A percentile compares a stretch with the other conserved stretches of the same genome.
Evolutionary conservation across 1,140 invertebrate genomes (phyloP).

Genomic region (Telenomus remus): DNA sequence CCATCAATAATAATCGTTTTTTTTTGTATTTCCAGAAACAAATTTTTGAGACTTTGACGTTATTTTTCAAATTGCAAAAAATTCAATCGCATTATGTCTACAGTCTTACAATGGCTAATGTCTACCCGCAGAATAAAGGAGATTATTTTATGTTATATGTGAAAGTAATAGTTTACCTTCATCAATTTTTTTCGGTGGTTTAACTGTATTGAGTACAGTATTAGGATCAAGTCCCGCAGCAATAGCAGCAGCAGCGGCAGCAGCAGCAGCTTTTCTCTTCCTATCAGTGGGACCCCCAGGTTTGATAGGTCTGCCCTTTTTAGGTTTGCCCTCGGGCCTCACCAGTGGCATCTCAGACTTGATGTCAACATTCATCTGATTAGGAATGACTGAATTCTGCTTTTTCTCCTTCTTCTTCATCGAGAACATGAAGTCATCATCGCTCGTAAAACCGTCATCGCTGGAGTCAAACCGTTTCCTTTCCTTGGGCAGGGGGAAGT

Average conservation of each 20-base stretch:
- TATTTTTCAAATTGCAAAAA: too few species aligned
- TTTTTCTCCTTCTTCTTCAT: slow-evolving; percentile 70
- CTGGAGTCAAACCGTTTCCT: slow-evolving; percentile 82
- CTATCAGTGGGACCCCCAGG: slow-evolving; percentile 72
- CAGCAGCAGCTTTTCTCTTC: slow-evolving; percentile 75
- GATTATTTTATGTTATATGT: slow-evolving; percentile 1
- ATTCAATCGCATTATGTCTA: too few species aligned
- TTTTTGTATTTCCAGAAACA: too few species aligned
- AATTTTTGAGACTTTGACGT: too few species aligned
- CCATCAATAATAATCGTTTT: too few species aligned
- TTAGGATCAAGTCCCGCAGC: slow-evolving; percentile 51
- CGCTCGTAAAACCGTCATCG: slow-evolving; percentile 80
- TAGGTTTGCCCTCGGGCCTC: slow-evolving; percentile 63
- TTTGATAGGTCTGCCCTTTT: slow-evolving; percentile 73
- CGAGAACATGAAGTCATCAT: slow-evolving; percentile 80
- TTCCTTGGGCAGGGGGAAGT: slow-evolving; percentile 84
- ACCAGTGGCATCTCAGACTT: slow-evolving; percentile 49
- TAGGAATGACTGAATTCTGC: slow-evolving; percentile 31
- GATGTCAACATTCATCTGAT: slow-evolving; percentile 41
- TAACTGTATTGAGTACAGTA: slow-evolving; percentile 18
- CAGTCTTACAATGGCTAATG: too few species aligned
- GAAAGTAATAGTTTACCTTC: too few species aligned
- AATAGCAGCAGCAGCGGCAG: slow-evolving; percentile 72
- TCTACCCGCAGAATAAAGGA: too few species aligned
- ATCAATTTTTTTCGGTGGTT: slow-evolving; percentile 61